phyloP scores from a whole-genome alignment of 2,797 vertebrate genomes.

The Mus minutoides region DNA sequence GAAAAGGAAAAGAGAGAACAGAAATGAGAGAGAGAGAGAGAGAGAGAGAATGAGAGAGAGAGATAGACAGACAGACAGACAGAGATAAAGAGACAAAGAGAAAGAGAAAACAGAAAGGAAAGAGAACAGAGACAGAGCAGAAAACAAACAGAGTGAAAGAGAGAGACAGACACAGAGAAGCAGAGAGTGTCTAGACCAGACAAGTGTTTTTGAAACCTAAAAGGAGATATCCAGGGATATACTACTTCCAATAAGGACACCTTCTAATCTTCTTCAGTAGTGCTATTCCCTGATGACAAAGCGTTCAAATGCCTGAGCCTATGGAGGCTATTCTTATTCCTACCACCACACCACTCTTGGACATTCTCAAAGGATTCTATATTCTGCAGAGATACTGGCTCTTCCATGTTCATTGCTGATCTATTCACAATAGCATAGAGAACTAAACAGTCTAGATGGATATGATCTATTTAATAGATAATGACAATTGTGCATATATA shows the following conservation, averaged over 20 bases:
- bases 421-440: background rate
- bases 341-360: background rate
- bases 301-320: background rate
- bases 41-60: fast-evolving
- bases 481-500: background rate
- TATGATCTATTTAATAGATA: background rate
- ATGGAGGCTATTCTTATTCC: background rate
- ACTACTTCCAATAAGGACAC: background rate
- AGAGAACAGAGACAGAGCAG: too few species aligned
- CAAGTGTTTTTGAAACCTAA: background rate
- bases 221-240: background rate
- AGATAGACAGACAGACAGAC: too few species aligned
- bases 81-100: too few species aligned
- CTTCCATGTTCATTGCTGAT: background rate
- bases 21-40: too few species aligned
- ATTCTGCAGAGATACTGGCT: background rate
- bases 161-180: too few species aligned
- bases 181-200: background rate
- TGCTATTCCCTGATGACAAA: background rate
- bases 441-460: background rate
- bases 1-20: fast-evolving
- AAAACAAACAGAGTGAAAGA: too few species aligned
- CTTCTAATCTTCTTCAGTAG: background rate
- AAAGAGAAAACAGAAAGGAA: background rate
- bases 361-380: background rate